Percentiles rank a stretch among this genome's conserved stretches.
These are phyloP conservation scores for Sceliomorpha sp. DNA, from an alignment of 2,888 invertebrate genomes.

Conservation along the genomic window DNA sequence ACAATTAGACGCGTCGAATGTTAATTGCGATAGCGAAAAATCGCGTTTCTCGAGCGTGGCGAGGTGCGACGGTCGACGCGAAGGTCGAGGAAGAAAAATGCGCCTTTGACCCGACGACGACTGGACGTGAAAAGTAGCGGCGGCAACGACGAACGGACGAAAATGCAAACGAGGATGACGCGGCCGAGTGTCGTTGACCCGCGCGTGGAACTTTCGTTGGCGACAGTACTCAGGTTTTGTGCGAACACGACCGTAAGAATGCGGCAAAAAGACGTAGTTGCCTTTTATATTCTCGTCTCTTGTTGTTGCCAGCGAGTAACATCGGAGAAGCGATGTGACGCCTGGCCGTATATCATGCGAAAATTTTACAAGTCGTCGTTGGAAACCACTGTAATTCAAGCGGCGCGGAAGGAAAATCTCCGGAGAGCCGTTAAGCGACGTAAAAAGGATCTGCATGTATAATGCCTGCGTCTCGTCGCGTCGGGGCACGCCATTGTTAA, in stretches of 20 bases:
- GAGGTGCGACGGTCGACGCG: too few relatives aligned
- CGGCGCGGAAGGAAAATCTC: slow-evolving; percentile 52
- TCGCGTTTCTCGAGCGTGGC: too few relatives aligned
- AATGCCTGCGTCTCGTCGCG: slow-evolving; percentile 36
- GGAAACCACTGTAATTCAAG: slow-evolving; percentile 56
- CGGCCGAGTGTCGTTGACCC: slow-evolving; percentile 50
- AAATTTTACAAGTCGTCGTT: slow-evolving; percentile 59
- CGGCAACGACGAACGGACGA: too few relatives aligned
- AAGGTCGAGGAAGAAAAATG: too few relatives aligned
- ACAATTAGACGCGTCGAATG: too few relatives aligned
- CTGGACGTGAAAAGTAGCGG: too few relatives aligned
- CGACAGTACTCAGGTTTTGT: slow-evolving; percentile 52
- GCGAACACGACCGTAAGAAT: slow-evolving; percentile 53
- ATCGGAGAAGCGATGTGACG: slow-evolving; percentile 48
- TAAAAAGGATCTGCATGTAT: slow-evolving; percentile 34
- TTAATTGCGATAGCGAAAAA: too few relatives aligned
- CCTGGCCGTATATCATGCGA: slow-evolving; percentile 59
- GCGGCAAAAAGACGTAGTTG: slow-evolving; percentile 48
- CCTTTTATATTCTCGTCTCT: slow-evolving; percentile 48
- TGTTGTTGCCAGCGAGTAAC: slow-evolving; percentile 38
- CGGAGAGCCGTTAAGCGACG: slow-evolving; percentile 34
- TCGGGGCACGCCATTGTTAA: slow-evolving; percentile 38
- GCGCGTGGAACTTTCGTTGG: slow-evolving; percentile 51
- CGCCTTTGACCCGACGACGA: too few relatives aligned
- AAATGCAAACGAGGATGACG: slow-evolving; percentile 44